A percentile compares a stretch with the other conserved stretches of the same genome.
phyloP scores from a whole-genome alignment of 2,888 invertebrate species.

The Scaptomyza tumidula region DNA sequence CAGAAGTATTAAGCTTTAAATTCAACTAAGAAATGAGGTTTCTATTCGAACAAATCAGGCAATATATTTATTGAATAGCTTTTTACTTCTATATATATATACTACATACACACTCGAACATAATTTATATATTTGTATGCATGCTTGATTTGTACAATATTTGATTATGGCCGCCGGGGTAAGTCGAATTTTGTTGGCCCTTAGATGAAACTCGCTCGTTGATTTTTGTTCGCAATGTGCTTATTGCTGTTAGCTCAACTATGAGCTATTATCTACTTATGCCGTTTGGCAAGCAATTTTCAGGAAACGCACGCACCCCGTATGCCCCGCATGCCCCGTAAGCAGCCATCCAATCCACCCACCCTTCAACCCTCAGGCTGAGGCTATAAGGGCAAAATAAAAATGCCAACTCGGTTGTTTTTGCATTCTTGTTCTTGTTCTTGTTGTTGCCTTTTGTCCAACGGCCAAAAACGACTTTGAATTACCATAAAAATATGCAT shows the following conservation, averaged over 20 bases:
- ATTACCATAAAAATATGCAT: constrained; percentile 55
- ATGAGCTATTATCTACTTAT: constrained; percentile 56
- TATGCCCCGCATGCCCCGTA: not conserved
- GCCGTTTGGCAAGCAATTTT: constrained; percentile 57
- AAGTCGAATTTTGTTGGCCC: constrained; percentile 19
- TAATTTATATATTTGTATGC: constrained; percentile 6
- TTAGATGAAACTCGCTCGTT: constrained; percentile 3
- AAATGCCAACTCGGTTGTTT: constrained; percentile 45
- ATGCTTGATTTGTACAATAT: constrained; percentile 40
- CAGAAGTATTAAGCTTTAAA: not conserved
- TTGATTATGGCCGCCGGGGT: constrained; percentile 35
- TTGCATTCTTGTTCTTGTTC: constrained; percentile 2
- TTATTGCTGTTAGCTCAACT: constrained; percentile 11
- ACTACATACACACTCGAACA: not conserved
- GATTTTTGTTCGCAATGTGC: constrained; percentile 9
- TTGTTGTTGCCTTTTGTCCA: constrained; percentile 24
- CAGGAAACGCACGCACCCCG: constrained; percentile 15
- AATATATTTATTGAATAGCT: not conserved
- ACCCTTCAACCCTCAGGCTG: not conserved
- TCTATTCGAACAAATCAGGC: constrained; percentile 20
- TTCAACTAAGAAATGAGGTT: not conserved
- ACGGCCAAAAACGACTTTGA: constrained; percentile 47
- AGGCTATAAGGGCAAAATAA: constrained; percentile 33
- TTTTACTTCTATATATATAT: constrained; percentile 7
- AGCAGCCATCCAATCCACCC: not conserved